Evolutionary conservation across 2,888 invertebrate species (phyloP).

Genomic region (Orthosia gracilis): DNA sequence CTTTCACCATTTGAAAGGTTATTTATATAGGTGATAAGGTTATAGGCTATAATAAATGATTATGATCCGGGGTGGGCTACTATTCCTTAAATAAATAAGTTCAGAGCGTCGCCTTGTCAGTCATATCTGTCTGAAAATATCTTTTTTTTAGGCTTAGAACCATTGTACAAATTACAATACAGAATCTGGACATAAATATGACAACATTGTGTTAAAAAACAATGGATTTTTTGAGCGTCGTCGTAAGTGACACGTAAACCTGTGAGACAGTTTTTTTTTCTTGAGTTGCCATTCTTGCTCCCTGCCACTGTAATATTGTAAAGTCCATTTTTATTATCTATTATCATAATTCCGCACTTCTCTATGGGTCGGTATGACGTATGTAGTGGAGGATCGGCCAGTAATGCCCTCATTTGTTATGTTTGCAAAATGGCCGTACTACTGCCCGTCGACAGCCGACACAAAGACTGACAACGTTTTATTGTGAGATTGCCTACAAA

Average conservation of each 20-base stretch:
- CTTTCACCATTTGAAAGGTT: too few relatives aligned
- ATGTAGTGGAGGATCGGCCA: constrained; percentile 75
- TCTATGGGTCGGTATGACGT: constrained; percentile 71
- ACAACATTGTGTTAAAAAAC: too few relatives aligned
- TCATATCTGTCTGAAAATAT: background rate
- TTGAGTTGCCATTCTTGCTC: background rate
- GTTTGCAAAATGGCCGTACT: constrained; percentile 84
- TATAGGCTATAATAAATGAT: too few relatives aligned
- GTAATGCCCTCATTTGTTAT: constrained; percentile 89
- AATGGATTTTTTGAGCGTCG: too few relatives aligned
- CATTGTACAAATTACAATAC: too few relatives aligned
- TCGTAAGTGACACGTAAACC: too few relatives aligned
- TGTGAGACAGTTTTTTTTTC: too few relatives aligned
- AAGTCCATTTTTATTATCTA: constrained; percentile 31
- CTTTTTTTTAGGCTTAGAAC: background rate
- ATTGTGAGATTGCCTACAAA: constrained; percentile 87
- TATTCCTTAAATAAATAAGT: too few relatives aligned
- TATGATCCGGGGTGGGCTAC: too few relatives aligned
- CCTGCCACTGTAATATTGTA: background rate
- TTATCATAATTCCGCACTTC: constrained; percentile 48
- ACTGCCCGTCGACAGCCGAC: constrained; percentile 80
- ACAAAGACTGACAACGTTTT: constrained; percentile 87
- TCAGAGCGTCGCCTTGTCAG: too few relatives aligned
- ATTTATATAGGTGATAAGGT: too few relatives aligned
- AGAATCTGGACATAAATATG: too few relatives aligned